Base-by-base conservation (phyloP, 2,797 vertebrate genomes). In the Coreius guichenoti region DNA sequence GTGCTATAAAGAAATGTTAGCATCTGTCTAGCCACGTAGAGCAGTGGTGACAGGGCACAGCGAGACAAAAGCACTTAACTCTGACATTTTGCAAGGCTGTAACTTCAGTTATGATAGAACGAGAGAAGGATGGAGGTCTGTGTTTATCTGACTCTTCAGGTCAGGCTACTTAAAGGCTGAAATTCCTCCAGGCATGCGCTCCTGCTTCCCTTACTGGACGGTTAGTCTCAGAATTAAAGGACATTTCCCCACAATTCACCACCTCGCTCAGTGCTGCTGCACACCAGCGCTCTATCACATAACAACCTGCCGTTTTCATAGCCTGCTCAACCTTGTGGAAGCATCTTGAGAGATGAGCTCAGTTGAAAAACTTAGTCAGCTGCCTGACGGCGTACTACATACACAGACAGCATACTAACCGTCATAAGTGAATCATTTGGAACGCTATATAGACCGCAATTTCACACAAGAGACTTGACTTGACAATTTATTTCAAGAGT, bases 51-150 rank as follows among this genome's bases (percentile, higher is more conserved):
- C 56, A 51, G 58, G 72, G 74, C 81, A 75, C 43, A 51, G 61
- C 26, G 45, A 82, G 61, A 81, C 79, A 86, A 82, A 86, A 86
- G 63, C 79, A 81, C 61, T 83, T 83, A 83, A 83, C 70, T 75
- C 61, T 83, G 81, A 77, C 72, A 86, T 86, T 86, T 86, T 81
- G 79, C 68, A 45, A 82, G 61, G 73, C 47, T 69, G 56, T 83
- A 83, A 83, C 72, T 75, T 83, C 70, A 75, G 81, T 77, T 86
- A 76, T 86, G 77, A 81, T 68, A 47, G 45, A 81, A 67, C 26
- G 43, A 77, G 47, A 65, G 81, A 72, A 45, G 47, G 36, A 82
- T 58, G 51, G 75, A 80, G 58, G 65, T 80, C 82, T 68, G 86
- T 69, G 82, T 84, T 81, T 74, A 43, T 79, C 70, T 69, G 82